Conservation (phyloP, 2,113 vertebrate genomes). For the Columbina picui region DNA sequence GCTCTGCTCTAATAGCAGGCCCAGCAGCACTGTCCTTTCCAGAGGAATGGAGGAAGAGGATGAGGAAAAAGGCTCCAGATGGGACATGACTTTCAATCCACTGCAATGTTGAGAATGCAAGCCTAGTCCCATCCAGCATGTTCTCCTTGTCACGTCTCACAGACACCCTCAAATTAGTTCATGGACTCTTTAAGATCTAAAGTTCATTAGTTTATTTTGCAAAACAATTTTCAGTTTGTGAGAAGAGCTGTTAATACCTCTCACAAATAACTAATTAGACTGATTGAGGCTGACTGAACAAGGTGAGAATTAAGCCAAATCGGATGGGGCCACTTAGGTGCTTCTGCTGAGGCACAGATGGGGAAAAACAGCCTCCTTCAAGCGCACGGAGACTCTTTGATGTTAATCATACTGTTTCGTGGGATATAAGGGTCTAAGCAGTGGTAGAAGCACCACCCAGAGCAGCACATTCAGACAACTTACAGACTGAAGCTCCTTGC, state of each 20-base stretch:
- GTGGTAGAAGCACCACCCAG: not conserved
- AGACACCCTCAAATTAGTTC: not conserved
- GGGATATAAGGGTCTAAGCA: not conserved
- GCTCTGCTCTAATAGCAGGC: not conserved
- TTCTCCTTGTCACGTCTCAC: not conserved
- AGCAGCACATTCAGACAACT: not conserved
- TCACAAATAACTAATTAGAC: not conserved
- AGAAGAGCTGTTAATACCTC: not conserved
- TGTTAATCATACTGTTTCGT: not conserved
- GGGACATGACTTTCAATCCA: not conserved
- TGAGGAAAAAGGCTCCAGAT: not conserved
- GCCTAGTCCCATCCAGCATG: fast-evolving
- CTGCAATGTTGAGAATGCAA: not conserved
- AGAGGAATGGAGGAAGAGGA: not conserved
- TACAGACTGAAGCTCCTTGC: not conserved
- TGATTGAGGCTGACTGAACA: not conserved
- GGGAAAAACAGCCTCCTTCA: not conserved
- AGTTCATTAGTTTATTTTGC: not conserved
- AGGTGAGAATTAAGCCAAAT: not conserved
- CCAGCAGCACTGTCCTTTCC: not conserved
- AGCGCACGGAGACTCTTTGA: not conserved
- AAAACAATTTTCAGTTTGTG: not conserved
- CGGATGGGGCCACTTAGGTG: not conserved
- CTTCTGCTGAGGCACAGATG: not conserved
- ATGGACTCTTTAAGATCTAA: not conserved